phyloP scores from a whole-genome alignment of 2,113 vertebrate species.

The Entomyzon cyanotis region DNA sequence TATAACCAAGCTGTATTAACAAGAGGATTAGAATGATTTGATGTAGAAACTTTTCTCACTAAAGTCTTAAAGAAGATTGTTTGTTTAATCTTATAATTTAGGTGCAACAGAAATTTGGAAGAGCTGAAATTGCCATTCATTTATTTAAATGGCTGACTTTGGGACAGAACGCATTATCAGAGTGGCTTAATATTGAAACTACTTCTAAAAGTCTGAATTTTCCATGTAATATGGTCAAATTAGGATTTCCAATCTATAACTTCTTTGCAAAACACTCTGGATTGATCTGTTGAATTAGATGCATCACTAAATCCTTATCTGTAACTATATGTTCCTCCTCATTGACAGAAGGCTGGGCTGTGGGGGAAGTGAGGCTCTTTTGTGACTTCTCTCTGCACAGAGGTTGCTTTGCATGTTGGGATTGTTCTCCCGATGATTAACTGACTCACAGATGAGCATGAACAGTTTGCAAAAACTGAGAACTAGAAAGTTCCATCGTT shows the following conservation, averaged over 20 bases:
- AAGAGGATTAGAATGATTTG: neutral
- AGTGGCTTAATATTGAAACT: neutral
- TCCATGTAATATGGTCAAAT: neutral
- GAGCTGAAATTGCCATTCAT: neutral
- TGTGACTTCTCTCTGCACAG: neutral
- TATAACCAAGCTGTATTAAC: neutral
- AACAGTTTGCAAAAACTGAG: neutral
- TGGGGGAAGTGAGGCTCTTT: neutral
- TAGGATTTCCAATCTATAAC: neutral
- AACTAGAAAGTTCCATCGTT: neutral
- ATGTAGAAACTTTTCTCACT: neutral
- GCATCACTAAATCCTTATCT: neutral
- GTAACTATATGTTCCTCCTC: neutral
- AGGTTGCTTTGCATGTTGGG: neutral
- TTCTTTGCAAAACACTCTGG: neutral
- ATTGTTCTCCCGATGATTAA: neutral
- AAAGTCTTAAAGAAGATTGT: neutral
- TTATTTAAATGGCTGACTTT: neutral
- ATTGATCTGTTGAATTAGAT: neutral
- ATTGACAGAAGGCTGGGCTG: neutral
- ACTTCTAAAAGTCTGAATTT: neutral
- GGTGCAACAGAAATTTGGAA: neutral
- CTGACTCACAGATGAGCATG: neutral
- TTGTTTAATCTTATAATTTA: constrained; percentile 12
- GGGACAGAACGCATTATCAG: neutral